Conservation (phyloP, 2,888 invertebrate species). For the Ectobius pallidus region DNA sequence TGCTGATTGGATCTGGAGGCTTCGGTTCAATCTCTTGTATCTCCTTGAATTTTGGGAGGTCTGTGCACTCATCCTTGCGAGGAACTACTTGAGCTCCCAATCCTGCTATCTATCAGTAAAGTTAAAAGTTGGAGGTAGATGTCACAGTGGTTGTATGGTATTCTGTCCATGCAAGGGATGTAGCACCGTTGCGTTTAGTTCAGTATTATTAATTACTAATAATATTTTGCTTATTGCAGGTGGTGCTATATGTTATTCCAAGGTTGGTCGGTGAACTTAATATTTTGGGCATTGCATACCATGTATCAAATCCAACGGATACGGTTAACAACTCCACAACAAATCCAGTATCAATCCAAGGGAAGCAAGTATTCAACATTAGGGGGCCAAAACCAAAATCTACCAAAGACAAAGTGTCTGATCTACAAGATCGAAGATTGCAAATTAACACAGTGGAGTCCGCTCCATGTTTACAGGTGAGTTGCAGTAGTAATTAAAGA, state of each 20-base stretch:
- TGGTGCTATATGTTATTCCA: slow-evolving; percentile 76
- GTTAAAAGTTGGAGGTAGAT: too few relatives aligned
- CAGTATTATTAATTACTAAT: too few relatives aligned
- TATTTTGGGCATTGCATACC: slow-evolving; percentile 75
- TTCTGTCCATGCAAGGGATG: too few relatives aligned
- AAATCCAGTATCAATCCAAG: slow-evolving; percentile 58
- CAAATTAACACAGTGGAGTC: slow-evolving; percentile 76
- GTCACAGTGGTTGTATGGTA: too few relatives aligned
- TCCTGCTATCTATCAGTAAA: too few relatives aligned
- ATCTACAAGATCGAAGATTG: slow-evolving; percentile 70
- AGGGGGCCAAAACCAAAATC: slow-evolving; percentile 63
- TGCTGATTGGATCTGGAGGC: too few relatives aligned
- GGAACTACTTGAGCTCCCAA: too few relatives aligned
- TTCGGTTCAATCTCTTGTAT: too few relatives aligned
- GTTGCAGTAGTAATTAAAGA: slow-evolving; percentile 20
- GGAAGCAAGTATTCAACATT: slow-evolving; percentile 65
- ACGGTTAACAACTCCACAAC: slow-evolving; percentile 39
- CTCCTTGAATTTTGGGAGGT: too few relatives aligned
- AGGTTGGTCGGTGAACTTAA: slow-evolving; percentile 73
- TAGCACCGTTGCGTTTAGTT: too few relatives aligned
- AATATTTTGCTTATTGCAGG: slow-evolving; percentile 50
- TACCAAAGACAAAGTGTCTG: slow-evolving; percentile 58
- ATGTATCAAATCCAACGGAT: slow-evolving; percentile 55
- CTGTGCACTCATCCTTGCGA: too few relatives aligned
- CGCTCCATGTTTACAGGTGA: slow-evolving; percentile 82